Percentiles rank a stretch among this genome's conserved stretches.
Evolutionary conservation across 2,888 invertebrate species (phyloP).

Genomic region (Seira sanloemensis): DNA sequence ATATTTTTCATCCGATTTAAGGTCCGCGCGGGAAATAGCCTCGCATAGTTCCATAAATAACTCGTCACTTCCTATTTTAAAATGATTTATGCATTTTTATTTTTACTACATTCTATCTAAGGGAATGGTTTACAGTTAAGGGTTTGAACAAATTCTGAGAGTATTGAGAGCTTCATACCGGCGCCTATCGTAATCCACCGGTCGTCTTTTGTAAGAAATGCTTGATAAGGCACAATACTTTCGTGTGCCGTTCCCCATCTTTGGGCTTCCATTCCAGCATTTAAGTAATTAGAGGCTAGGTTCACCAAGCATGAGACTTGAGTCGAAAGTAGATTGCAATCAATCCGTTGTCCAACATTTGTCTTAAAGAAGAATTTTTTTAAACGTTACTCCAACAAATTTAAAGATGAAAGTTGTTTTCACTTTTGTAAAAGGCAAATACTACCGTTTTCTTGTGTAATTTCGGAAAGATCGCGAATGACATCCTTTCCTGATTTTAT

Average conservation of each 20-base stretch:
- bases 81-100: background rate
- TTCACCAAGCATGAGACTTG: conserved; percentile 93
- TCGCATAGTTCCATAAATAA: conserved; percentile 87
- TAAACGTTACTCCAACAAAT: background rate
- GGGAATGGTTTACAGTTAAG: background rate
- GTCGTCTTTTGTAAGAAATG: conserved; percentile 89
- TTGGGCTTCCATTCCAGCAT: conserved; percentile 85
- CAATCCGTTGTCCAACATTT: conserved; percentile 88
- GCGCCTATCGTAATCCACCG: conserved; percentile 88
- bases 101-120: background rate
- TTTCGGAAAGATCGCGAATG: conserved; percentile 82
- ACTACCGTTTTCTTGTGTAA: conserved; percentile 80
- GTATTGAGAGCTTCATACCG: conserved; percentile 83
- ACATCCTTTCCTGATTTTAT: conserved; percentile 84
- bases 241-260: conserved; percentile 96
- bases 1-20: conserved; percentile 83
- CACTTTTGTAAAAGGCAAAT: too few relatives aligned
- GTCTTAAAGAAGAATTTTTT: background rate
- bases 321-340: conserved; percentile 94
- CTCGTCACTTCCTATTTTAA: conserved; percentile 74
- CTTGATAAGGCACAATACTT: conserved; percentile 95
- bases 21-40: conserved; percentile 79
- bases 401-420: too few relatives aligned
- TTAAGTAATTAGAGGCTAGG: conserved; percentile 92
- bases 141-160: background rate